A percentile compares a stretch with the other conserved stretches of the same genome.
phyloP scores from a whole-genome alignment of 2,888 invertebrate genomes.

The Himalopsyche tibetana region DNA sequence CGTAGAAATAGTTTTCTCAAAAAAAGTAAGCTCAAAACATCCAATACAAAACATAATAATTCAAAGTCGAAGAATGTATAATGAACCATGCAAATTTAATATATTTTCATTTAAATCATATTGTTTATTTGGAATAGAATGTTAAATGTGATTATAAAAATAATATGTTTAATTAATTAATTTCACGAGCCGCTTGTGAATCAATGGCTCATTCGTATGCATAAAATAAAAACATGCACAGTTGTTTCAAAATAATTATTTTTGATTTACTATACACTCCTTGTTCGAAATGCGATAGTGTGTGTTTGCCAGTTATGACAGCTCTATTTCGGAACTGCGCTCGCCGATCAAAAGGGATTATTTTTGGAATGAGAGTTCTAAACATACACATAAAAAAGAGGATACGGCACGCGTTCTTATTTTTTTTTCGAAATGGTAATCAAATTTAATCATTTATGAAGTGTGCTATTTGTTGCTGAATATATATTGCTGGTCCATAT shows the following conservation, averaged over 20 bases:
- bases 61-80: no score
- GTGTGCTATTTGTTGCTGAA: no score
- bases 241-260: conserved; percentile 61
- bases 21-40: no score
- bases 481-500: no score
- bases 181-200: conserved; percentile 45
- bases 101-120: no score
- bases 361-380: conserved; percentile 24
- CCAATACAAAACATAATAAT: no score
- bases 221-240: conserved; percentile 49
- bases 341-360: conserved; percentile 56
- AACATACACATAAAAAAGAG: conserved; percentile 33
- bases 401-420: neutral
- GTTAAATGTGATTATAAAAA: neutral
- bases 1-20: no score
- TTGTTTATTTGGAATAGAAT: neutral
- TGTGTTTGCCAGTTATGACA: conserved; percentile 57
- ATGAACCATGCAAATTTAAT: no score
- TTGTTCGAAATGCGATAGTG: conserved; percentile 54
- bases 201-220: conserved; percentile 27
- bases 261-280: conserved; percentile 60
- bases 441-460: no score
- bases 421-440: no score
- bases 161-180: neutral
- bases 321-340: conserved; percentile 55